Evolutionary conservation across 2,113 vertebrate species (phyloP).

Genomic region (Desmodus rotundus): DNA sequence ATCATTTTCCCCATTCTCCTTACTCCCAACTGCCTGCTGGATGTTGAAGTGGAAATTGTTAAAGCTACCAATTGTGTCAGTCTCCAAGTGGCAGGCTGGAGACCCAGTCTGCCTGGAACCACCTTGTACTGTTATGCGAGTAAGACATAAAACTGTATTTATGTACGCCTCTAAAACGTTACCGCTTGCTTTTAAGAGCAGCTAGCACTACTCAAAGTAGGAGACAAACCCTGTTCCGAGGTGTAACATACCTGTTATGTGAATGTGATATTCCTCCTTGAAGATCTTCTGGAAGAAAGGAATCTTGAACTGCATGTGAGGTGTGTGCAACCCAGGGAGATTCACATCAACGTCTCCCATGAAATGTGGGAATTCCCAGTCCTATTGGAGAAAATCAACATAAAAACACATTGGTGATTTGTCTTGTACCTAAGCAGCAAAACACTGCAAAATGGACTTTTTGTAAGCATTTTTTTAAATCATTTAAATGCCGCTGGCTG

Average conservation of each 20-base stretch:
- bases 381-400: constrained; percentile 81
- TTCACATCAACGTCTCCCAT: constrained; percentile 98
- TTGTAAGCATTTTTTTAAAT: constrained; percentile 41
- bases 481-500: constrained; percentile 52
- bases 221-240: not conserved
- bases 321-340: constrained; percentile 93
- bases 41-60: not conserved
- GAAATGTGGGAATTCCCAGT: constrained; percentile 99
- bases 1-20: not conserved
- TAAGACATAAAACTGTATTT: not conserved
- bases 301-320: constrained; percentile 93
- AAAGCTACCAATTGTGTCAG: not conserved
- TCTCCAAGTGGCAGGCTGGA: not conserved
- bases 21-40: not conserved
- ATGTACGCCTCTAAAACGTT: not conserved
- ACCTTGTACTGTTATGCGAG: not conserved
- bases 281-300: constrained; percentile 93
- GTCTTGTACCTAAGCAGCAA: not conserved
- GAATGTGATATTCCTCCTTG: constrained; percentile 97
- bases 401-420: constrained; percentile 30
- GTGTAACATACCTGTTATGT: constrained; percentile 91
- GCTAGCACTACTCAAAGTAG: not conserved
- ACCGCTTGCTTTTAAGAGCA: not conserved
- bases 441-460: not conserved
- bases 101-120: not conserved